Evolutionary conservation across 2,797 vertebrate species (phyloP).

Genomic region (Microctenopoma stevenorrisi): DNA sequence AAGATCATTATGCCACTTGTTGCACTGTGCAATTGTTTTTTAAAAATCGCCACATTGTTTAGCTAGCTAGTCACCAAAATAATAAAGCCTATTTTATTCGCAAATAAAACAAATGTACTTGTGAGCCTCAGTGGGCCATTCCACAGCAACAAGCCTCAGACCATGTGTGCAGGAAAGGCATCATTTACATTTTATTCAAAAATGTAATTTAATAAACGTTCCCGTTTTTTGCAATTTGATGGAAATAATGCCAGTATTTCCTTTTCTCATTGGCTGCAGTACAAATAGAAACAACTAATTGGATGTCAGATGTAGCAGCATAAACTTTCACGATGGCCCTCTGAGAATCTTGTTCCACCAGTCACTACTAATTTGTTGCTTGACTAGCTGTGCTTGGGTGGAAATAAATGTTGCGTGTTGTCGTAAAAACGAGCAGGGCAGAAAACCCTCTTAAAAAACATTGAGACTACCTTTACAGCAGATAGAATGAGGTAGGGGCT

Average conservation of each 20-base stretch:
- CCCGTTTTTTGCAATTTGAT: constrained; percentile 19
- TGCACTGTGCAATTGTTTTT: neutral
- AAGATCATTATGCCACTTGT: neutral
- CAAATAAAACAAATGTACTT: no score
- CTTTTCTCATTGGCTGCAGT: constrained; percentile 26
- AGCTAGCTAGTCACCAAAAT: neutral
- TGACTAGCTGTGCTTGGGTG: constrained; percentile 39
- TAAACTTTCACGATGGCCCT: constrained; percentile 37
- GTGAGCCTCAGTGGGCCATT: no score
- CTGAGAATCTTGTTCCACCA: constrained; percentile 51
- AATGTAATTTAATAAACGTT: constrained; percentile 11
- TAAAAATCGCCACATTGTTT: neutral
- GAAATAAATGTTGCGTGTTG: constrained; percentile 51
- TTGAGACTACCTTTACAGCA: neutral
- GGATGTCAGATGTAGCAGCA: constrained; percentile 43
- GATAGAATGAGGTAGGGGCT: neutral
- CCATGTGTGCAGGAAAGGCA: constrained; percentile 8
- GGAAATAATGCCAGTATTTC: constrained; percentile 9
- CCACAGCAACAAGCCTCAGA: no score
- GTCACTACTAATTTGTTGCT: constrained; percentile 69
- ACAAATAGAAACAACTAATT: constrained; percentile 49
- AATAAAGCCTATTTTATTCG: neutral
- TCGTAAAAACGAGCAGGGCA: constrained; percentile 31
- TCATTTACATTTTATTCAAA: constrained; percentile 9
- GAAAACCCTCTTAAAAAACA: constrained; percentile 27